Evolutionary conservation across 2,113 vertebrate genomes (phyloP), one percentile per base, ranked within the genome.

Genomic region (Serilophus lunatus): DNA sequence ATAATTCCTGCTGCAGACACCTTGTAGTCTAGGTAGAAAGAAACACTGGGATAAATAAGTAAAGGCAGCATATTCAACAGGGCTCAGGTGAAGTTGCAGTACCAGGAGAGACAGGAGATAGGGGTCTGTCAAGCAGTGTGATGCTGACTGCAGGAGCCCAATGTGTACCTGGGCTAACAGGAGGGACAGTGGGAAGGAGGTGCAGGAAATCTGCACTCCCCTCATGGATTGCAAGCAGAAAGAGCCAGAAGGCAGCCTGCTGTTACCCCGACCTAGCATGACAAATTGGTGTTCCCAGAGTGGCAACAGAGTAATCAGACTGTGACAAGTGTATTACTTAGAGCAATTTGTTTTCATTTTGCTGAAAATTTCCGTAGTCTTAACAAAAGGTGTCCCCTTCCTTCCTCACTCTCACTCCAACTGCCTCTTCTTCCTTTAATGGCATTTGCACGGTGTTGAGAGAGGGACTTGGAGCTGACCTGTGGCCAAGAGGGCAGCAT

Each of bases 301-400:
- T 98, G 96, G 96, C 97, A 97, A 96, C 97, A 95, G 97, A 98
- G 97, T 98, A 98, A 98, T 98, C 98, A 97, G 97, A 97, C 97
- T 98, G 97, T 98, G 98, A 98, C 98, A 98, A 98, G 98, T 98
- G 97, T 97, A 98, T 98, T 98, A 98, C 97, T 98, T 98, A 96
- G 92, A 98, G 97, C 97, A 98, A 98, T 98, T 98, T 98, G 97
- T 98, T 98, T 98, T 98, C 97, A 98, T 98, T 98, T 98, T 95
- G 91, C 95, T 96, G 97, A 98, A 98, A 97, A 98, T 98, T 97
- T 98, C 97, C 85, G 12, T 97, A 96, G 92, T 92, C 94, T 97
- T 97, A 93, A 97, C 97, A 97, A 97, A 97, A 94, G 89, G 9
- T 77, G 84, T 54, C 38, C 44, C 33, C 45, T 44, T 65, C 20